Conservation (phyloP, 2,888 invertebrate species). For the Noctua comes region DNA sequence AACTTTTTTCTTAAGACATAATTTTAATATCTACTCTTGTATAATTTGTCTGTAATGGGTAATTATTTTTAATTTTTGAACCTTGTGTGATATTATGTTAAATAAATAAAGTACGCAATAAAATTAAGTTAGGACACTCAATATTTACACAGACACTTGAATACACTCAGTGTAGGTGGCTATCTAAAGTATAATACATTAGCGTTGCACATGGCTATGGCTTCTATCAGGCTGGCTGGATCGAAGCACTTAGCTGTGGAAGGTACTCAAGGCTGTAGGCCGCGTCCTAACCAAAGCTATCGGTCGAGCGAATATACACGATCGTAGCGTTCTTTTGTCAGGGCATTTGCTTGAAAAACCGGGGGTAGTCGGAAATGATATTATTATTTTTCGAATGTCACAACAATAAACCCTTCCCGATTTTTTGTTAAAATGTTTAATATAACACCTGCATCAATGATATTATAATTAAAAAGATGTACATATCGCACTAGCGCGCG, state of each 20-base stretch:
- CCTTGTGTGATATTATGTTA: too few species aligned
- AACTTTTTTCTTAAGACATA: too few species aligned
- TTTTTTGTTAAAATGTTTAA: neutral
- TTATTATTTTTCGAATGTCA: neutral
- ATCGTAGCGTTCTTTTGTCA: neutral
- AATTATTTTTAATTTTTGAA: too few species aligned
- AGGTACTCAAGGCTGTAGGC: slow-evolving; percentile 22
- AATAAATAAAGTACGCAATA: neutral
- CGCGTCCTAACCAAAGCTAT: neutral
- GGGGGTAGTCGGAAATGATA: neutral
- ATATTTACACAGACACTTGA: slow-evolving; percentile 44
- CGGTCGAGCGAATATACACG: neutral
- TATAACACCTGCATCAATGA: too few species aligned
- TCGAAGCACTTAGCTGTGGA: slow-evolving; percentile 39
- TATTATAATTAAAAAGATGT: too few species aligned
- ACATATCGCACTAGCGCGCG: too few species aligned
- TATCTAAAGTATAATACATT: slow-evolving; percentile 57
- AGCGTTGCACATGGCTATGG: slow-evolving; percentile 41
- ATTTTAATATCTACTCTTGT: too few species aligned
- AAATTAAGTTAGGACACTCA: slow-evolving; percentile 26
- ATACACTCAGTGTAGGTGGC: slow-evolving; percentile 27
- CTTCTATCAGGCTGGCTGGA: slow-evolving; percentile 35
- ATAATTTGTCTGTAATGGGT: too few species aligned
- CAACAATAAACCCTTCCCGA: neutral
- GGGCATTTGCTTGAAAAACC: neutral